Conservation (phyloP, 2,888 invertebrate species). For the Trissonchulus latispiculum region DNA sequence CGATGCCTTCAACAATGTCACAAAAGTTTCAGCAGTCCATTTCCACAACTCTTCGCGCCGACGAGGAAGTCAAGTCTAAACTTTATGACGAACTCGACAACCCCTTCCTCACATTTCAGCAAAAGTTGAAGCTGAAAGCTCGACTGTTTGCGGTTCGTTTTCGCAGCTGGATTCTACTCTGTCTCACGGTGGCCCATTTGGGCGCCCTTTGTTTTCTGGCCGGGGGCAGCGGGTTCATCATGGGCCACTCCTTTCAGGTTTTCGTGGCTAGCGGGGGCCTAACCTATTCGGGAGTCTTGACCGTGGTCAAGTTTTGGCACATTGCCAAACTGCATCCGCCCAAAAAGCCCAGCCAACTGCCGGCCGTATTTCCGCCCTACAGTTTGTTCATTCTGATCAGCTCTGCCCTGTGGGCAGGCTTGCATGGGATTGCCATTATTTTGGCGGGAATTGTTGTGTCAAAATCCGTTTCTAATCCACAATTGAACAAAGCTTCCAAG, state of each 20-base stretch:
- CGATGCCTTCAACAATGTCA: too few relatives aligned
- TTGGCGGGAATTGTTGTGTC: not conserved
- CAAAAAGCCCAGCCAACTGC: not conserved
- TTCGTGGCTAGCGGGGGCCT: not conserved
- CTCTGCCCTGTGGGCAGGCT: not conserved
- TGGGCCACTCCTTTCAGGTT: not conserved
- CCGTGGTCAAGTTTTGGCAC: not conserved
- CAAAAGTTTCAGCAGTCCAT: too few relatives aligned
- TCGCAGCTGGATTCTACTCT: not conserved
- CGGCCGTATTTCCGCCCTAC: not conserved
- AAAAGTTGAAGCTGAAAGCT: too few relatives aligned
- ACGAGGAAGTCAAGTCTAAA: too few relatives aligned
- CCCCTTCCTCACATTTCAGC: too few relatives aligned
- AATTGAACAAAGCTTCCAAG: too few relatives aligned
- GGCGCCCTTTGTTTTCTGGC: not conserved
- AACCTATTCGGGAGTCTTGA: not conserved
- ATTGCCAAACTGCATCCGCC: not conserved
- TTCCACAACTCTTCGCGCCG: too few relatives aligned
- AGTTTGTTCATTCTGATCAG: not conserved
- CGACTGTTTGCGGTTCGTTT: not conserved
- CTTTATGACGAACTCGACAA: too few relatives aligned
- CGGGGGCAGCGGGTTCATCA: not conserved
- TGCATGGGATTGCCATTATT: not conserved
- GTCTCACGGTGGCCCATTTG: not conserved
- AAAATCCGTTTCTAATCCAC: not conserved